Percentiles rank a stretch among this genome's conserved stretches.
These are phyloP conservation scores for Anorthoa munda DNA, from an alignment of 2,888 invertebrate species.

Conservation along the genomic window DNA sequence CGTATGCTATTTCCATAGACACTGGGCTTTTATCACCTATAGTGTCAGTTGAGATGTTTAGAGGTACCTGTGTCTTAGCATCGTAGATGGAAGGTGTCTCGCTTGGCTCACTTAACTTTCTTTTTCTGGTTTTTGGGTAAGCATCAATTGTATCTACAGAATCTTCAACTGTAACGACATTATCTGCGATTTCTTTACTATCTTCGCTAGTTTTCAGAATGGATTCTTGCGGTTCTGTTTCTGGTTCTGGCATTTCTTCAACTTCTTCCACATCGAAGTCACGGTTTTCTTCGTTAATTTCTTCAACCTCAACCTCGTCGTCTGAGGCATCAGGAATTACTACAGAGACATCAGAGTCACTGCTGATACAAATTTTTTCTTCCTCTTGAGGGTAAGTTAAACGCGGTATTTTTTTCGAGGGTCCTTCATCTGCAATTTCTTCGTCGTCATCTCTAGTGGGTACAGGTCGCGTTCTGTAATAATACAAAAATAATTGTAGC, in stretches of 20 bases:
- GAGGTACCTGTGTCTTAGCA: conserved; percentile 78
- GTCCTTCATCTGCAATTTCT: conserved; percentile 73
- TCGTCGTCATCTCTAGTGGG: conserved; percentile 48
- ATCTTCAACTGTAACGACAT: conserved; percentile 27
- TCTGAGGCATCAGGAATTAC: conserved; percentile 77
- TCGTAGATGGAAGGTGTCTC: conserved; percentile 70
- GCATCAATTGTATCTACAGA: conserved; percentile 35
- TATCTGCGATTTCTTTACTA: conserved; percentile 6
- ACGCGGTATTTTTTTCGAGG: conserved; percentile 76
- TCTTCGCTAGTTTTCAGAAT: conserved; percentile 8
- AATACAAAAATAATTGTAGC: background rate
- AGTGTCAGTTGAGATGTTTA: conserved; percentile 72
- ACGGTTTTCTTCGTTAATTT: conserved; percentile 49
- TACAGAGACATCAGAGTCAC: conserved; percentile 77
- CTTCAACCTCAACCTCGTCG: conserved; percentile 69
- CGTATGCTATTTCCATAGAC: conserved; percentile 82
- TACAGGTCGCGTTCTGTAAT: background rate
- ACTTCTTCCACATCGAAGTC: conserved; percentile 24
- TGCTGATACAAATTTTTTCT: conserved; percentile 83
- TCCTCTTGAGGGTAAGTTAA: conserved; percentile 57
- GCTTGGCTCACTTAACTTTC: background rate
- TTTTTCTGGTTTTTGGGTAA: conserved; percentile 23
- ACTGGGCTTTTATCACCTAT: conserved; percentile 72
- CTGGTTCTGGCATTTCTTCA: conserved; percentile 32
- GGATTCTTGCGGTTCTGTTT: conserved; percentile 28